A percentile compares a stretch with the other conserved stretches of the same genome.
phyloP scores from a whole-genome alignment of 2,113 vertebrate species.

The Calidris pugnax region DNA sequence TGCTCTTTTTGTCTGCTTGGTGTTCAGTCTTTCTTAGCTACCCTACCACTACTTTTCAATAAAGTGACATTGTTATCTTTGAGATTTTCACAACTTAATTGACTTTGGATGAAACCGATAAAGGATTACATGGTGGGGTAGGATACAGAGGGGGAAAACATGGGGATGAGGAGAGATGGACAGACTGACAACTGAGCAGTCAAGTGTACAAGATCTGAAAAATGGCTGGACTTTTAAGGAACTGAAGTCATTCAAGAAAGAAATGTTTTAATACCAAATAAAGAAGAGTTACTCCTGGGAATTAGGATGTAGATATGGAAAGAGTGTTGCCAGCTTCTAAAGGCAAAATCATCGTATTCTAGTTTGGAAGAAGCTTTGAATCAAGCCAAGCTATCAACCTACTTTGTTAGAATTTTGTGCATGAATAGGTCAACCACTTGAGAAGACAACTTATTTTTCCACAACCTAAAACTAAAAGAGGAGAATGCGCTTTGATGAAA shows the following conservation, averaged over 20 bases:
- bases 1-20: background rate
- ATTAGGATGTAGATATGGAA: background rate
- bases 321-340: background rate
- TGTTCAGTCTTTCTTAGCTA: background rate
- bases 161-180: background rate
- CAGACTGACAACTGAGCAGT: background rate
- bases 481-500: background rate
- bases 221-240: background rate
- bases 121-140: fast-evolving
- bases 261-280: background rate
- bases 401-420: background rate
- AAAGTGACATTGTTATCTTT: background rate
- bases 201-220: background rate
- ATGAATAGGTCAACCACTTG: background rate
- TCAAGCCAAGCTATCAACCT: background rate
- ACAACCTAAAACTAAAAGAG: background rate
- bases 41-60: background rate
- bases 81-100: background rate
- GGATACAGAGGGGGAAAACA: background rate
- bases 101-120: background rate
- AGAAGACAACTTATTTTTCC: background rate
- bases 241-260: background rate
- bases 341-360: background rate
- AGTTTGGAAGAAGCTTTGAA: background rate
- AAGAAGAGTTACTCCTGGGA: background rate